Conservation (phyloP, 2,113 vertebrate species). For the Elachura formosa region DNA sequence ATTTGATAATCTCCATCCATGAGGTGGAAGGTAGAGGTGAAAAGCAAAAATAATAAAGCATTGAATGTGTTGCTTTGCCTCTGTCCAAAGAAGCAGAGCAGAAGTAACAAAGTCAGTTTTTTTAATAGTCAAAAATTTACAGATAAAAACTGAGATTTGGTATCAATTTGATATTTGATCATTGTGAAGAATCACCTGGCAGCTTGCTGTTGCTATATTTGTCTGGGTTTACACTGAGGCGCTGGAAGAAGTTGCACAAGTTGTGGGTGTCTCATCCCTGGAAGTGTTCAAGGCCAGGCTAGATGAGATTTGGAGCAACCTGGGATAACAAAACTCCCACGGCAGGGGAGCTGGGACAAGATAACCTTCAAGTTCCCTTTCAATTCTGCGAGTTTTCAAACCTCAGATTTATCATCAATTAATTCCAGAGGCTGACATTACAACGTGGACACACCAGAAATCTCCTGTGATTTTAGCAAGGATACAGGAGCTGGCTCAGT, state of each 20-base stretch:
- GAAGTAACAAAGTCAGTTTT: not conserved
- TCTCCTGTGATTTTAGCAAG: not conserved
- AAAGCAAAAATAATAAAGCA: not conserved
- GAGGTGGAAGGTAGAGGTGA: not conserved
- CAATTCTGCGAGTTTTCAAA: not conserved
- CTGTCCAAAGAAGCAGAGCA: not conserved
- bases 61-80: not conserved
- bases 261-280: not conserved
- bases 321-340: not conserved
- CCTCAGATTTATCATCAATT: not conserved
- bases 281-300: not conserved
- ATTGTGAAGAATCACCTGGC: accelerated
- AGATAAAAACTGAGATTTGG: not conserved
- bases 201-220: not conserved
- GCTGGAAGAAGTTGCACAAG: not conserved
- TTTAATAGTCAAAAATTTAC: not conserved
- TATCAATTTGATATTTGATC: not conserved
- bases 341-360: not conserved
- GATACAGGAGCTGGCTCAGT: not conserved
- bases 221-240: not conserved
- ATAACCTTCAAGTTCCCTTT: not conserved
- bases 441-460: not conserved
- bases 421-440: not conserved
- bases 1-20: not conserved
- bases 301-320: not conserved